phyloP scores from a whole-genome alignment of 2,797 vertebrate species.

The Capromys pilorides region DNA sequence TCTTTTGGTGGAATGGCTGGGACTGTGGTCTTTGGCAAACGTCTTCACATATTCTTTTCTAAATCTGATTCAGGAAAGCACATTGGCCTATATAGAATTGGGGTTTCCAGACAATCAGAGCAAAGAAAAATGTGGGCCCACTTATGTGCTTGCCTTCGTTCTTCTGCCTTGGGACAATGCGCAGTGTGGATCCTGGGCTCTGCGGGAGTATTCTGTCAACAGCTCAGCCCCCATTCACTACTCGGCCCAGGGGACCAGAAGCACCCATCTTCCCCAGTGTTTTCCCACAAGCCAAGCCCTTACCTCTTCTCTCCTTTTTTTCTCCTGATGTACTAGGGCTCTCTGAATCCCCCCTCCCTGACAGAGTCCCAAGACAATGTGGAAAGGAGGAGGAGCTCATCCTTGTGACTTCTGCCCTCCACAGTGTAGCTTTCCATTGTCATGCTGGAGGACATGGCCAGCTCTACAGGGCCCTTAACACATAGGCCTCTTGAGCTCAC shows the following conservation, averaged over 20 bases:
- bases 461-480: neutral
- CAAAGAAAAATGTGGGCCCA: neutral
- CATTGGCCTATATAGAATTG: neutral
- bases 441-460: fast-evolving
- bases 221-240: neutral
- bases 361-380: neutral
- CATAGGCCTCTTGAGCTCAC: fast-evolving
- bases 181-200: neutral
- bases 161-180: neutral
- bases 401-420: neutral
- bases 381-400: neutral
- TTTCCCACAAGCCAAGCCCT: neutral
- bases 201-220: neutral
- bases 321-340: neutral
- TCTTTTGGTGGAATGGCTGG: neutral
- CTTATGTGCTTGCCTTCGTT: neutral
- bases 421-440: neutral
- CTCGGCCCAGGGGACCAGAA: neutral
- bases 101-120: neutral
- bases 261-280: neutral
- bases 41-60: neutral
- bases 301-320: neutral
- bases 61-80: neutral
- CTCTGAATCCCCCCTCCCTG: neutral
- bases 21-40: neutral